Base-by-base conservation (phyloP, 2,113 vertebrate genomes). In the Ahaetulla prasina region DNA sequence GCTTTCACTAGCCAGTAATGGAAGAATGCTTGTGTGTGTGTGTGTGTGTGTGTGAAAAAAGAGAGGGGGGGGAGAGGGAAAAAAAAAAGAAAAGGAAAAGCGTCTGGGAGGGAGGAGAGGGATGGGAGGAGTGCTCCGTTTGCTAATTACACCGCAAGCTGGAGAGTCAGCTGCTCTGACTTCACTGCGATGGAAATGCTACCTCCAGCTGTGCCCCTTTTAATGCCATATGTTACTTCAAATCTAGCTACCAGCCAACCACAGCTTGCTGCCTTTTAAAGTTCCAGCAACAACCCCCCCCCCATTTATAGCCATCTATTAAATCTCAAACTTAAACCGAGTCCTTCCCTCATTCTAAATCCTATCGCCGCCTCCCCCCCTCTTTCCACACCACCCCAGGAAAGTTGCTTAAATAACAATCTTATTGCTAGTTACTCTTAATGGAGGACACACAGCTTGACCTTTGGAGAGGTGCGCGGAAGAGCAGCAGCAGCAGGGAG, bases 151-250 rank as follows among this genome's bases (percentile, higher is more conserved):
- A 98, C 98, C 97, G 98, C 98, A 98, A 98, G 98, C 98, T 98
- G 98, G 98, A 97, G 98, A 98, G 98, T 99, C 98, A 99, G 98
- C 98, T 99, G 98, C 98, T 98, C 98, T 98, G 98, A 98, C 98
- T 98, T 98, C 98, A 98, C 98, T 96, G 97, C 98, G 97, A 97
- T 97, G 98, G 97, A 98, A 98, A 98, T 97, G 98, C 97, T 98
- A 98, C 98, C 98, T 98, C 98, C 98, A 98, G 98, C 98, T 98
- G 98, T 98, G 98, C 98, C 97, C 96, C 96, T 96, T 97, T 98
- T 98, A 97, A 97, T 95, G 97, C 98, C 98, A 98, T 98, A 98
- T 98, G 98, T 98, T 98, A 96, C 98, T 97, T 97, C 86, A 96
- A 96, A 96, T 97, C 97, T 95, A 94, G 96, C 95, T 96, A 97